Base-by-base conservation (phyloP, 1,140 invertebrate species). In the Camponotus vicinus region DNA sequence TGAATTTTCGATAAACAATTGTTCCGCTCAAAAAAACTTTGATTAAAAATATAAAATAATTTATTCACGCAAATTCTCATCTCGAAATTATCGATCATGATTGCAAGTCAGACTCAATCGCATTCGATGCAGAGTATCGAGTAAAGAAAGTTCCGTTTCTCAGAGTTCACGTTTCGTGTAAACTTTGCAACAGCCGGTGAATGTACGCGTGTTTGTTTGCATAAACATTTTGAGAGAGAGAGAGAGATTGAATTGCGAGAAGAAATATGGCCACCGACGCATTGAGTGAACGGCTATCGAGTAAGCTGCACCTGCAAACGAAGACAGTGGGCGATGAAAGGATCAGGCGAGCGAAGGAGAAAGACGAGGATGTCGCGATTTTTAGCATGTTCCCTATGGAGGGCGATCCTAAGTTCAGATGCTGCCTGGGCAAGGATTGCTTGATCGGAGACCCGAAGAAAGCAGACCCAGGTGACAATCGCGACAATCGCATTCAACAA, bases 301-400 rank as follows among this genome's bases (percentile, higher is more conserved):
- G 96, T 42, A 96, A 96, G 80, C 94, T 98, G 86, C 96, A 97
- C 93, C 95, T 98, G 92, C 97, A 96, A 79, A 97, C 97, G 52
- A 97, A 97, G 94, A 98, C 96, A 27, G 96, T 97, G 61, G 97
- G 97, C 11, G 97, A 97, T 86, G 97, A 98, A 13, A 95, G 97
- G 91, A 97, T 98, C 89, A 90, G 70, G 96, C 91, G 96, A 92
- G 97, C 97, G 18, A 96, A 97, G 93, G 97, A 98, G 87, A 97
- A 97, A 91, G 97, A 98, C 93, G 98, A 98, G 94, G 98, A 98
- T 95, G 96, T 98, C 59, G 98, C 98, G 61, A 97, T 98, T 91
- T 95, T 98, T 85, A 97, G 97, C 78, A 98, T 98, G 96, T 97
- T 98, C 87, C 95, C 96, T 4, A 95, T 97, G 92, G 96, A 96